phyloP scores from a whole-genome alignment of 2,888 invertebrate species.

The Mycalesis mineus region DNA sequence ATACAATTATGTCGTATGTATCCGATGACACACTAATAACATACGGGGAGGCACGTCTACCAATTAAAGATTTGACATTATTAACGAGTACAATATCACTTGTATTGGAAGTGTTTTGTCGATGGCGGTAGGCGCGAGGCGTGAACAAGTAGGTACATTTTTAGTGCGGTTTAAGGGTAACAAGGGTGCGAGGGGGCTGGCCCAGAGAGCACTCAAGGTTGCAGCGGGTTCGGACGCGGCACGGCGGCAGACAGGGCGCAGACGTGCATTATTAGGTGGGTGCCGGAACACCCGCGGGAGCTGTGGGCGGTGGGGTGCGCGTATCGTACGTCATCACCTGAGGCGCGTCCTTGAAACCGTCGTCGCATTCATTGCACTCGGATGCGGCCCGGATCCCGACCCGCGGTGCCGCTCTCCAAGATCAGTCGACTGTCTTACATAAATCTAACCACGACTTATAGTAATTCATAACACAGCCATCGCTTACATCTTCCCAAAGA shows the following conservation, averaged over 20 bases:
- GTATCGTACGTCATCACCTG: constrained; percentile 76
- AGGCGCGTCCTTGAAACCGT: constrained; percentile 77
- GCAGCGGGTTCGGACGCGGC: constrained; percentile 73
- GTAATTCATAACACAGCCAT: constrained; percentile 1
- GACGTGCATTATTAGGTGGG: constrained; percentile 80
- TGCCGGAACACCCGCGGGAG: constrained; percentile 73
- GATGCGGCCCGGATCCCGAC: constrained; percentile 70
- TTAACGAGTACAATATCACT: no score
- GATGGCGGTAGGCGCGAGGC: background rate
- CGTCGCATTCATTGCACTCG: constrained; percentile 78
- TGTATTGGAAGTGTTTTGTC: background rate
- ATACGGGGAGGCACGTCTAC: background rate
- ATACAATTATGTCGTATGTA: background rate
- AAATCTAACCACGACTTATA: constrained; percentile 12
- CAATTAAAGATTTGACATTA: background rate
- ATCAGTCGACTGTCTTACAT: constrained; percentile 37
- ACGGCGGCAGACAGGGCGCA: constrained; percentile 76
- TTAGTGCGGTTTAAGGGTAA: constrained; percentile 20
- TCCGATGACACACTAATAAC: background rate
- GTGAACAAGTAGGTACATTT: constrained; percentile 4
- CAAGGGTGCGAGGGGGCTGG: constrained; percentile 46
- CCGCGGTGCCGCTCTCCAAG: constrained; percentile 58
- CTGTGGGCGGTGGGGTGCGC: constrained; percentile 55
- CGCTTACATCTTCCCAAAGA: background rate
- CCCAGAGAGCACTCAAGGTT: constrained; percentile 68